Evolutionary conservation across 2,113 vertebrate genomes (phyloP).

Genomic region (Scytalopus superciliaris): DNA sequence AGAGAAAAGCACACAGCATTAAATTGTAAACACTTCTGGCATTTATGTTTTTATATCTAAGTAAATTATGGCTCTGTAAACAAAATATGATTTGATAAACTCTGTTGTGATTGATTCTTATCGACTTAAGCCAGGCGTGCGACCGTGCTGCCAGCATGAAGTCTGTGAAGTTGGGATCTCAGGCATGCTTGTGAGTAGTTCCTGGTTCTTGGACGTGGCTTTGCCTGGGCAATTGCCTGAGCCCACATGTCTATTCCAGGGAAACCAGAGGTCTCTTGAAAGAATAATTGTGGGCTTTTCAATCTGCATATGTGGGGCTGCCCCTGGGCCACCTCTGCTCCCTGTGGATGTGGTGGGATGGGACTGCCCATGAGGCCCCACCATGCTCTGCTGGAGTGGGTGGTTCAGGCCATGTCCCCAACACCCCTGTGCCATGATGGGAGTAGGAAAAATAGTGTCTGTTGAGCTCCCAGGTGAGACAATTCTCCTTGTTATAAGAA

Average conservation of each 20-base stretch:
- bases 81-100: background rate
- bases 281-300: background rate
- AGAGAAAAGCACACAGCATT: background rate
- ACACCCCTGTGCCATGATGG: background rate
- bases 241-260: background rate
- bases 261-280: background rate
- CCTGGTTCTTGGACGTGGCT: background rate
- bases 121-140: accelerated
- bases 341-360: background rate
- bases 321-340: accelerated
- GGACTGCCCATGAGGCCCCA: background rate
- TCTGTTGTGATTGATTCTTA: background rate
- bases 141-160: background rate
- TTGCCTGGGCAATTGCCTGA: background rate
- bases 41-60: background rate
- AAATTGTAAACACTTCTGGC: background rate
- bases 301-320: background rate
- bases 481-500: background rate
- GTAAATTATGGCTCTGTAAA: background rate
- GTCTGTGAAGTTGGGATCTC: background rate
- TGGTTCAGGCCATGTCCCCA: background rate
- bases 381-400: accelerated
- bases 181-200: background rate
- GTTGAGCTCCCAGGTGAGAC: background rate
- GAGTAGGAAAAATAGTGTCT: accelerated